A percentile compares a stretch with the other conserved stretches of the same genome.
These are phyloP conservation scores for Sphaerodactylus townsendi DNA, from an alignment of 2,113 vertebrate species.

Conservation along the genomic window DNA sequence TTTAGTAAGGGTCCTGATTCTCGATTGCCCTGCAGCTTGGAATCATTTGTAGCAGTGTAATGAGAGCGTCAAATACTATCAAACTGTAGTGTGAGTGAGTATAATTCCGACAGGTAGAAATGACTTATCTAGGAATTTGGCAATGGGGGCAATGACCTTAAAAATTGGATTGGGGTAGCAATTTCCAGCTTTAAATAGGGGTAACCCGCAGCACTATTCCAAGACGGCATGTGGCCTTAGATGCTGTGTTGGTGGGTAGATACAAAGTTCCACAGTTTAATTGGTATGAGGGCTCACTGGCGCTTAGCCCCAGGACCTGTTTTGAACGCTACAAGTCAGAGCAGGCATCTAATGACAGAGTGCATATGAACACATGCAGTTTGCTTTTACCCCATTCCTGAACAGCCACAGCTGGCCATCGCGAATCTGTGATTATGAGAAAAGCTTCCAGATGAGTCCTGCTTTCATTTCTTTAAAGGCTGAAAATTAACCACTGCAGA, in stretches of 20 bases:
- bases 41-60: background rate
- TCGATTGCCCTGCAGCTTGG: background rate
- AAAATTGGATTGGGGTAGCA: background rate
- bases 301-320: background rate
- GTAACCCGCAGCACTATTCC: background rate
- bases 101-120: background rate
- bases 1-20: background rate
- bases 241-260: background rate
- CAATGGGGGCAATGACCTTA: background rate
- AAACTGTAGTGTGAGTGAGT: background rate
- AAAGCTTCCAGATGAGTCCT: background rate
- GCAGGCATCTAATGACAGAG: background rate
- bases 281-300: background rate
- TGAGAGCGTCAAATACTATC: background rate
- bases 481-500: background rate
- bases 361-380: too few relatives aligned
- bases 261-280: background rate
- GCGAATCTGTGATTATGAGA: background rate
- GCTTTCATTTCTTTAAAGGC: background rate
- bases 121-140: background rate
- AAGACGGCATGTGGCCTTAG: background rate
- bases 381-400: background rate
- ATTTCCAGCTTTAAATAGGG: background rate
- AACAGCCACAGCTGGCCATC: background rate
- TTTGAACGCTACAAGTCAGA: background rate